These are phyloP conservation scores for Bombus consobrinus DNA, from an alignment of 1,140 invertebrate species.

Conservation along the genomic window DNA sequence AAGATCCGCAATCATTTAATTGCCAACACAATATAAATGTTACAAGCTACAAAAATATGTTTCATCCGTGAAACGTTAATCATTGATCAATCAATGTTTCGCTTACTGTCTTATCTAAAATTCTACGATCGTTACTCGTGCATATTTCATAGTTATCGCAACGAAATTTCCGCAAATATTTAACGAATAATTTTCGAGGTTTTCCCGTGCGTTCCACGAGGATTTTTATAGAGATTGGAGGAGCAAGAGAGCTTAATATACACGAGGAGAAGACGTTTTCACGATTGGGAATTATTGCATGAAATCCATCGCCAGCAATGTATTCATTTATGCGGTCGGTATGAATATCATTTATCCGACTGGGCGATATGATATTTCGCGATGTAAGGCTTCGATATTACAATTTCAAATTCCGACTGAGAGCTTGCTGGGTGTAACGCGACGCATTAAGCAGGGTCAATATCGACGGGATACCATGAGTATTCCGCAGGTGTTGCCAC, in stretches of 20 bases:
- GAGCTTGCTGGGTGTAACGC: slow-evolving; percentile 13
- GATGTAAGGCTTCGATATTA: slow-evolving; percentile 43
- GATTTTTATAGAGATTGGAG: not conserved
- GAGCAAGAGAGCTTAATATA: too few species aligned
- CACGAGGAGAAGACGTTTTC: not conserved
- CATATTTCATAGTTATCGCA: too few species aligned
- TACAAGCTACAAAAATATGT: too few species aligned
- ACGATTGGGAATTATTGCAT: slow-evolving; percentile 34
- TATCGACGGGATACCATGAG: slow-evolving; percentile 22
- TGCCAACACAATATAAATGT: too few species aligned
- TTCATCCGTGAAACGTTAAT: too few species aligned
- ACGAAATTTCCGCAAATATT: too few species aligned
- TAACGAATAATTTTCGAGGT: not conserved
- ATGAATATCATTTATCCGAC: slow-evolving; percentile 43
- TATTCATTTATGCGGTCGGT: slow-evolving; percentile 49
- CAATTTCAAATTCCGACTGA: slow-evolving; percentile 47
- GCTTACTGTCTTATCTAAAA: too few species aligned
- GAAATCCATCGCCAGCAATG: slow-evolving; percentile 12
- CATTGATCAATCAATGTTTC: too few species aligned
- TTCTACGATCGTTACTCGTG: too few species aligned
- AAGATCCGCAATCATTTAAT: too few species aligned
- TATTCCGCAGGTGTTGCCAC: slow-evolving; percentile 36
- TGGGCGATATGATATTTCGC: slow-evolving; percentile 40
- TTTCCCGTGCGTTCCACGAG: not conserved
- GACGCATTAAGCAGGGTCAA: slow-evolving; percentile 49